Evolutionary conservation across 2,113 vertebrate genomes (phyloP), one percentile per base, ranked within the genome.

Genomic region (Neoarius graeffei): DNA sequence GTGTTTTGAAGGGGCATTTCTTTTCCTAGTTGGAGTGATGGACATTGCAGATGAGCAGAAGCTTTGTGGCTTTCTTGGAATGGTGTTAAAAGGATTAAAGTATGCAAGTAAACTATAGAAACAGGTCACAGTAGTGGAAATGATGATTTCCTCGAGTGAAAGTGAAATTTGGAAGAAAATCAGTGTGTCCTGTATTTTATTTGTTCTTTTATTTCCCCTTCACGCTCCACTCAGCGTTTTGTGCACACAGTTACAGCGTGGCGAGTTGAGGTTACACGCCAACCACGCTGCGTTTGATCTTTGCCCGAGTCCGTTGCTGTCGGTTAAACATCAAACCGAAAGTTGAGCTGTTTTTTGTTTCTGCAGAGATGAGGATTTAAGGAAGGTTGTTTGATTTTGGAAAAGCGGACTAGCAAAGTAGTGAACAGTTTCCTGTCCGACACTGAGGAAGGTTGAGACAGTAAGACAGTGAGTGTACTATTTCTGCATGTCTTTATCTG

Each of bases 291-390:
- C n/a, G 23, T n/a, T 23, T 82, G 81, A 77, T 64, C 86, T 87
- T 88, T 88, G 87, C 76, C 79, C 60, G 48, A 84, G 60, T n/a
- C 30, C 3, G 27, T 79, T 30, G 23, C 73, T 79, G 71, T 62
- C 56, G 60, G 87, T 88, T 88, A 88, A 88, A 84, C 79, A 84
- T 88, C 71, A 88, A 88, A 79, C 86, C 82, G 7, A 52, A 66
- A 76, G 56, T 11, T 52, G 15, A 27, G 4, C 60, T 42, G 42
- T 73, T 52, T 73, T 52, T 87, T 10, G 3, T n/a, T 84, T 84
- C 17, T 42, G 50, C 57, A 83, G 20, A 54, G 17, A 19, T 56
- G 57, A 66, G 60, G 42, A 66, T 52, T 77, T 35, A 14, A 83
- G 81, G 14, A 48, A 23, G 74, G 1, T 10, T 25, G 73, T 76